Evolutionary conservation across 1,140 invertebrate species (phyloP), one percentile per base, ranked within the genome.

Genomic region (Hyposmocoma kahamanoa): DNA sequence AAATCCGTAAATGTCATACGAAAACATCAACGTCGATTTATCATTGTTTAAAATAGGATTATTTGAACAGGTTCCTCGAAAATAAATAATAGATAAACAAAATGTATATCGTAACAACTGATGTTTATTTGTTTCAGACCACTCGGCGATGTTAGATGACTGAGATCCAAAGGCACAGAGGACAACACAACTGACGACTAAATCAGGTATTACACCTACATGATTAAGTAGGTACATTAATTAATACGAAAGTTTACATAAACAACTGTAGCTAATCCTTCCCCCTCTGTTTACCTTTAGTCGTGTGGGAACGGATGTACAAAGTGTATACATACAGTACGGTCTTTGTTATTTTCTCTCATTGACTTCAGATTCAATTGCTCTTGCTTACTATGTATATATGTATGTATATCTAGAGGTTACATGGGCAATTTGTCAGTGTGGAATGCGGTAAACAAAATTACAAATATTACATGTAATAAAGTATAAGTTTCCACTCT

Each of bases 101-200:
- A n/a, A n/a, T n/a, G n/a, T n/a, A n/a, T n/a, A n/a, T n/a, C n/a
- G n/a, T n/a, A n/a, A n/a, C n/a, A 5, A 26, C 24, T 26, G 24
- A 26, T 26, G 24, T n/a, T 36, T 36, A 17, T 36, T 62, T 59
- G 42, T 62, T 62, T 46, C 49, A 62, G 59, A 58, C 55, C 39
- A 32, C 19, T 47, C 44, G 51, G 30, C 41, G 44, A 59, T 51
- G 49, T 17, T 38, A 21, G 19, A 41, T 20, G 10, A 41, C 19
- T 41, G 19, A 20, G 5, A 3, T 21, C 15, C 8, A 3, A 13
- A 13, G 4, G 38, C 38, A 41, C 19, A 11, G 32, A 41, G 1
- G 1, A 41, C 13, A 41, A 41, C 24, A 28, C 24, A 6, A 28
- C 11, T 22, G 19, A 41, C 19, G 38, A 21, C 10, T n/a, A 20